A percentile compares a stretch with the other conserved stretches of the same genome.
Conservation (phyloP, 2,797 vertebrate genomes). For the Menidia menidia region DNA sequence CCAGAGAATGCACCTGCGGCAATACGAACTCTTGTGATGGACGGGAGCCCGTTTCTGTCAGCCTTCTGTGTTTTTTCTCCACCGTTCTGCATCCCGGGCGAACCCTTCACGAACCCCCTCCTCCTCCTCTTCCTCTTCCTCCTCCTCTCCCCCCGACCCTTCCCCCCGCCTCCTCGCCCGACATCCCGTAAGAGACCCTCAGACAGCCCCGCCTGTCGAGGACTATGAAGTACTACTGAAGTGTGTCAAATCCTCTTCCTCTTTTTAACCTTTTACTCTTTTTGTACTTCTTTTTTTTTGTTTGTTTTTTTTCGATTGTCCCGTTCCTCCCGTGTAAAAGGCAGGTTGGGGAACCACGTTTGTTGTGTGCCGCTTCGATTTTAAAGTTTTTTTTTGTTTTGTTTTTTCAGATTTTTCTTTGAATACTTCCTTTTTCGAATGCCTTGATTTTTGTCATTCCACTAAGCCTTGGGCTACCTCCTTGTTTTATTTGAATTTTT, state of each 20-base stretch:
- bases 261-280: conserved; percentile 67
- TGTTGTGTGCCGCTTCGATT: conserved; percentile 61
- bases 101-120: conserved; percentile 51
- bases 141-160: conserved; percentile 51
- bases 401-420: conserved; percentile 49
- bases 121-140: conserved; percentile 54
- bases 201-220: conserved; percentile 73
- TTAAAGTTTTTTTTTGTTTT: neutral
- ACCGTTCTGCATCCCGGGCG: conserved; percentile 79
- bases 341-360: conserved; percentile 67
- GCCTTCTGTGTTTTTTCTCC: conserved; percentile 83
- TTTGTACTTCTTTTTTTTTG: conserved; percentile 52
- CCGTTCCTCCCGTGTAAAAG: conserved; percentile 63
- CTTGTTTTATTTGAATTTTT: conserved; percentile 60
- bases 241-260: conserved; percentile 83
- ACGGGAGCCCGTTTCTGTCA: conserved; percentile 82
- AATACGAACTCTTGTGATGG: conserved; percentile 99
- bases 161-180: conserved; percentile 51
- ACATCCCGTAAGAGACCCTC: conserved; percentile 54
- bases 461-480: conserved; percentile 94
- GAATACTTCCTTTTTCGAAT: conserved; percentile 59
- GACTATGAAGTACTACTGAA: conserved; percentile 88
- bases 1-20: conserved; percentile 98
- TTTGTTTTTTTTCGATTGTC: conserved; percentile 57
- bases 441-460: conserved; percentile 82